phyloP scores from a whole-genome alignment of 2,113 vertebrate species.

The Brachypodius melanocephalos region DNA sequence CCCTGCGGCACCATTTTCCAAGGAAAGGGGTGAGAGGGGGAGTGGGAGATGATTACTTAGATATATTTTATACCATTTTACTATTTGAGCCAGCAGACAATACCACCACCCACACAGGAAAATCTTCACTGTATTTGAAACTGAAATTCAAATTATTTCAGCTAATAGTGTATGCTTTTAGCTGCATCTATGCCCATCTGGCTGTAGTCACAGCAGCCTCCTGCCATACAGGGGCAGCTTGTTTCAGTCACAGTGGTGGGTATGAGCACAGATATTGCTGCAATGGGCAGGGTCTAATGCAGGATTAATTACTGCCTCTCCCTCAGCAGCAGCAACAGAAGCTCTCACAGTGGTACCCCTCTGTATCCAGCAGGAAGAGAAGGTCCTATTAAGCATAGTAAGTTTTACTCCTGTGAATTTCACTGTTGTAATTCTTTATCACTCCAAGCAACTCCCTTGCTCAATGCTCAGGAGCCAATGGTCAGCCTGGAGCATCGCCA shows the following conservation, averaged over 20 bases:
- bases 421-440: background rate
- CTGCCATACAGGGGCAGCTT: background rate
- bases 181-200: background rate
- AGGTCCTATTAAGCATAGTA: background rate
- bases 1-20: background rate
- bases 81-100: background rate
- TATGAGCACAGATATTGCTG: background rate
- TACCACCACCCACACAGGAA: background rate
- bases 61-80: background rate
- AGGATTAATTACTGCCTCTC: background rate
- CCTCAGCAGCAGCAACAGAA: background rate
- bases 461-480: background rate
- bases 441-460: rapidly evolving
- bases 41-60: background rate
- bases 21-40: background rate
- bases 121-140: background rate
- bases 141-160: background rate
- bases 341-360: background rate
- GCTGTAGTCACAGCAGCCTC: background rate
- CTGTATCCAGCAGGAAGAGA: background rate
- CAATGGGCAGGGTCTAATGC: background rate
- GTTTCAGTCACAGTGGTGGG: background rate
- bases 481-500: rapidly evolving
- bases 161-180: background rate
- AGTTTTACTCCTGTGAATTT: background rate